phyloP scores from a whole-genome alignment of 2,888 invertebrate species.

The Thysanoteuthis rhombus region DNA sequence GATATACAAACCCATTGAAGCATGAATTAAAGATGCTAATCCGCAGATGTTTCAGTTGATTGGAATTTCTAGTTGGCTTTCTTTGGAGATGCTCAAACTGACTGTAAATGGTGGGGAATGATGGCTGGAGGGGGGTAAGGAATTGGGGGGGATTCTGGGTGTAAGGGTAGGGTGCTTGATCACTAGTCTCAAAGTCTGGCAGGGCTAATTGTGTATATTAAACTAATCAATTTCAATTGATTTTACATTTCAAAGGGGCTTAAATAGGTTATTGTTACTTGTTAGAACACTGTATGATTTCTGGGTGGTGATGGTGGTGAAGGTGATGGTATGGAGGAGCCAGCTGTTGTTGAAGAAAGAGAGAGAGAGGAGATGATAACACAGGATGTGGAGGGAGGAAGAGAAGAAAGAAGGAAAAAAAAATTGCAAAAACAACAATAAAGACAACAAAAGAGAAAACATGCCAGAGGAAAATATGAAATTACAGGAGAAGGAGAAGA shows the following conservation, averaged over 20 bases:
- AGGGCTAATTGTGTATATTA: slow-evolving; percentile 12
- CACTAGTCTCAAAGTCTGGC: not conserved
- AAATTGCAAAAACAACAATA: too few species aligned
- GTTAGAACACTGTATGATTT: not conserved
- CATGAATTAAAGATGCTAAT: not conserved
- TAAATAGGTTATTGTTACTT: not conserved
- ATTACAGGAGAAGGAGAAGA: too few species aligned
- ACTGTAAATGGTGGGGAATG: not conserved
- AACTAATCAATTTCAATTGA: not conserved
- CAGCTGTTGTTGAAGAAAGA: too few species aligned
- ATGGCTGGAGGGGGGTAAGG: not conserved
- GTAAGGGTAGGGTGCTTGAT: not conserved
- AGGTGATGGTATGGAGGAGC: too few species aligned
- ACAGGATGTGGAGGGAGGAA: too few species aligned
- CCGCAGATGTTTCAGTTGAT: not conserved
- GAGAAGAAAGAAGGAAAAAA: too few species aligned
- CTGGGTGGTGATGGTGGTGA: not conserved
- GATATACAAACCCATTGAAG: not conserved
- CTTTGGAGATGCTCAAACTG: not conserved
- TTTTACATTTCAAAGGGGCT: not conserved
- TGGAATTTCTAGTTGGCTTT: not conserved
- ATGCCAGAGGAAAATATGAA: too few species aligned
- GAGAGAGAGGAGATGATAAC: too few species aligned
- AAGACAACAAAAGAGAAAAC: too few species aligned
- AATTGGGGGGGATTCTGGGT: too few species aligned